These are phyloP conservation scores for Periophthalmus magnuspinnatus DNA, from an alignment of 2,797 vertebrate species.

Conservation along the genomic window DNA sequence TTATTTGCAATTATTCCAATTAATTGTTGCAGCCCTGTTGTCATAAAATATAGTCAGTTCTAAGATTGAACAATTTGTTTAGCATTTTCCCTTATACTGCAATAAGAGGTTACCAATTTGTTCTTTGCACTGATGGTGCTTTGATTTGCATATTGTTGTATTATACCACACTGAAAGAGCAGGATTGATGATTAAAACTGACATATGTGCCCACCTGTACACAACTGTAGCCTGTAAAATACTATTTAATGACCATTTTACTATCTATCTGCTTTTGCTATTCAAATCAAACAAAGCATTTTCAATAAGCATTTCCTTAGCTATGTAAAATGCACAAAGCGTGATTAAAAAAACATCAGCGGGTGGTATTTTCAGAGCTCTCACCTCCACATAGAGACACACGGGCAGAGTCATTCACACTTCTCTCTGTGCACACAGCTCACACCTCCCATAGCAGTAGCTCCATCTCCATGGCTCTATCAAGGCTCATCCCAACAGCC, in stretches of 20 bases:
- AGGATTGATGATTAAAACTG: background rate
- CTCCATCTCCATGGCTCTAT: slow-evolving; percentile 56
- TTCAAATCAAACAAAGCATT: background rate
- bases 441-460: slow-evolving; percentile 53
- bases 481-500: slow-evolving; percentile 59
- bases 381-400: slow-evolving; percentile 34
- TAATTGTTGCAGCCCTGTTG: background rate
- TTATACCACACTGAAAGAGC: background rate
- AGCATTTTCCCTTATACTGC: background rate
- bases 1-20: background rate
- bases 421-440: slow-evolving; percentile 43
- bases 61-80: background rate
- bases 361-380: slow-evolving; percentile 28
- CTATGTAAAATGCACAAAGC: slow-evolving; percentile 5
- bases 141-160: background rate
- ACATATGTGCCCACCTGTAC: background rate
- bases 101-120: background rate
- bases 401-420: slow-evolving; percentile 40
- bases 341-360: slow-evolving; percentile 22
- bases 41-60: too few relatives aligned
- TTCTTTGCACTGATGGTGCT: background rate
- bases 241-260: background rate
- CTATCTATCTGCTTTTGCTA: background rate
- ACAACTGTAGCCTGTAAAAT: background rate
- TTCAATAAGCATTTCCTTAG: slow-evolving; percentile 3